These are phyloP conservation scores for Zeugodacus cucurbitae DNA, from an alignment of 1,140 invertebrate species.

Conservation along the genomic window DNA sequence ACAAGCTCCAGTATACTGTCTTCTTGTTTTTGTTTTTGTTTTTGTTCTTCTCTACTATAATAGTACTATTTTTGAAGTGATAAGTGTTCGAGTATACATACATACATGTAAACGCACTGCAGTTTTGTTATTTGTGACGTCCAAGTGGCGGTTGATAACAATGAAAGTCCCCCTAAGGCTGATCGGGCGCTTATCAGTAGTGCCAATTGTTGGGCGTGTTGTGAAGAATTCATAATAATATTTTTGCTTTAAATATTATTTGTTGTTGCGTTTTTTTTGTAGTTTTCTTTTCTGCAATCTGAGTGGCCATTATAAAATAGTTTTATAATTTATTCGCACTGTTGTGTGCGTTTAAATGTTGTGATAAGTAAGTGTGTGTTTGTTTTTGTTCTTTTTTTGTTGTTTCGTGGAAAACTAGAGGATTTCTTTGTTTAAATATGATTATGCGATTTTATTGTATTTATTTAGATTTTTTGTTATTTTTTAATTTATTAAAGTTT, in stretches of 20 bases:
- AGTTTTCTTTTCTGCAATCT: no score
- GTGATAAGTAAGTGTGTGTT: not conserved
- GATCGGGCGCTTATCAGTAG: not conserved
- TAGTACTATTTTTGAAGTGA: not conserved
- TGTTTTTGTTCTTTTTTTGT: no score
- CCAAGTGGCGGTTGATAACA: not conserved
- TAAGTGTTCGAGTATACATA: not conserved
- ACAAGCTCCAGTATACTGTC: not conserved
- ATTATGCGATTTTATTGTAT: no score
- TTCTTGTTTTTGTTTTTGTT: not conserved
- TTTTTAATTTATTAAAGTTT: no score
- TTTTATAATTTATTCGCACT: not conserved
- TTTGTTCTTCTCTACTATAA: not conserved
- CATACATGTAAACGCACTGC: not conserved
- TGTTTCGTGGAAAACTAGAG: not conserved
- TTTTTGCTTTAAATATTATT: not conserved
- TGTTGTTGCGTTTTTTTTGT: no score
- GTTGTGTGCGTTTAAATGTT: not conserved
- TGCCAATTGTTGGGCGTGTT: constrained; percentile 1
- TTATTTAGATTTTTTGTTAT: no score
- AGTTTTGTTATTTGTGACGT: not conserved
- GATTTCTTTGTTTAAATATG: not conserved
- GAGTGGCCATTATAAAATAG: not conserved
- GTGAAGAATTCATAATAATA: not conserved
- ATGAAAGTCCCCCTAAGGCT: constrained; percentile 9